phyloP scores from a whole-genome alignment of 2,888 invertebrate species.

The Tridacna gigas region DNA sequence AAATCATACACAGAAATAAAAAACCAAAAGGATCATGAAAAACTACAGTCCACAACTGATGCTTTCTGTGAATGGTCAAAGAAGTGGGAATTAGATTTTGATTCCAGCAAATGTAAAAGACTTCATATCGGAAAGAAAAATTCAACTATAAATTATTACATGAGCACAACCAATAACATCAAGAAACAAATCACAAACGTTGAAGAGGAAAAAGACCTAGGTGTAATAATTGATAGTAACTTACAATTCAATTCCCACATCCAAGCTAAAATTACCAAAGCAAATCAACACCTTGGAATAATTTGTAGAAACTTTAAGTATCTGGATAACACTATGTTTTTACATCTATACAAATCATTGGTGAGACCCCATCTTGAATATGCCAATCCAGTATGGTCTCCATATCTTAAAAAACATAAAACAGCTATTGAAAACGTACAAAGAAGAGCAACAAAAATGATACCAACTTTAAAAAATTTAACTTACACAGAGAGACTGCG shows the following conservation, averaged over 20 bases:
- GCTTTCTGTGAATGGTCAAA: not conserved
- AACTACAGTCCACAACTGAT: not conserved
- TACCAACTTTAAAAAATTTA: too few relatives aligned
- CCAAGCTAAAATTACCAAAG: too few relatives aligned
- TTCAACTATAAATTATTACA: not conserved
- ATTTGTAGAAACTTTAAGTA: too few relatives aligned
- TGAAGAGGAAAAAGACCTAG: not conserved
- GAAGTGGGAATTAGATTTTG: not conserved
- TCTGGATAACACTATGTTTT: too few relatives aligned
- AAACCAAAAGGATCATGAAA: not conserved
- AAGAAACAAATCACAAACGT: not conserved
- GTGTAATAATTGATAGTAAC: not conserved
- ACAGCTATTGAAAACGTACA: too few relatives aligned
- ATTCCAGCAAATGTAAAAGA: not conserved
- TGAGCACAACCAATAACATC: not conserved
- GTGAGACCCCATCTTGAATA: too few relatives aligned
- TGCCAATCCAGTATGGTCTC: too few relatives aligned
- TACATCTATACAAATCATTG: too few relatives aligned
- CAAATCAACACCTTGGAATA: too few relatives aligned
- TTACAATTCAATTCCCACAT: not conserved
- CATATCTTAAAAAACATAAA: too few relatives aligned
- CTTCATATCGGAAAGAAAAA: not conserved
- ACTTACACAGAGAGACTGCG: too few relatives aligned
- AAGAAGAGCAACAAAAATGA: too few relatives aligned
- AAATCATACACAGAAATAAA: conserved; percentile 7